phyloP scores from a whole-genome alignment of 2,113 vertebrate genomes.

The Paracanthobrama guichenoti region DNA sequence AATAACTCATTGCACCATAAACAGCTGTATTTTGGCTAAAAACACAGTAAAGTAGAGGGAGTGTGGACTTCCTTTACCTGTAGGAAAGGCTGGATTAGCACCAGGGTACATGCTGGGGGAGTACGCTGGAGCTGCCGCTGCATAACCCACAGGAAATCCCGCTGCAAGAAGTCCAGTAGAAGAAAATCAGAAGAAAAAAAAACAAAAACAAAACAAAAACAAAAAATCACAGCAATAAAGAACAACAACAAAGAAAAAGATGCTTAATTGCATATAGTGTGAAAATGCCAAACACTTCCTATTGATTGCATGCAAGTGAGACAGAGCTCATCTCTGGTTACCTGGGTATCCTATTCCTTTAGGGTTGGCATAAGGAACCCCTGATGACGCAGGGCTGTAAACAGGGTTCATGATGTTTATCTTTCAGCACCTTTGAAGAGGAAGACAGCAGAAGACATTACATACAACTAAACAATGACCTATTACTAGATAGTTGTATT shows the following conservation, averaged over 20 bases:
- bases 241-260: background rate
- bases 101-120: constrained; percentile 90
- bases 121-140: constrained; percentile 90
- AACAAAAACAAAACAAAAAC: too few relatives aligned
- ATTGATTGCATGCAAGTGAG: background rate
- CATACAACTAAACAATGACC: background rate
- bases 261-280: background rate
- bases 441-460: constrained; percentile 23
- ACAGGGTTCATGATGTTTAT: constrained; percentile 93
- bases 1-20: background rate
- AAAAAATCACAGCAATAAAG: background rate
- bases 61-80: constrained; percentile 73
- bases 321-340: constrained; percentile 63
- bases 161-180: constrained; percentile 67
- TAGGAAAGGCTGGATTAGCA: constrained; percentile 89
- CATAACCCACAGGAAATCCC: constrained; percentile 94
- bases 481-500: background rate
- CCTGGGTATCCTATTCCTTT: constrained; percentile 98
- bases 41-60: background rate
- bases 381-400: constrained; percentile 95
- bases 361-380: constrained; percentile 94
- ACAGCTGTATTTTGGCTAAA: background rate
- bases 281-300: background rate
- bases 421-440: constrained; percentile 58
- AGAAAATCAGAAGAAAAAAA: background rate